Percentiles rank a stretch among this genome's conserved stretches.
Evolutionary conservation across 2,797 vertebrate genomes (phyloP).

Genomic region (Macropodus opercularis): DNA sequence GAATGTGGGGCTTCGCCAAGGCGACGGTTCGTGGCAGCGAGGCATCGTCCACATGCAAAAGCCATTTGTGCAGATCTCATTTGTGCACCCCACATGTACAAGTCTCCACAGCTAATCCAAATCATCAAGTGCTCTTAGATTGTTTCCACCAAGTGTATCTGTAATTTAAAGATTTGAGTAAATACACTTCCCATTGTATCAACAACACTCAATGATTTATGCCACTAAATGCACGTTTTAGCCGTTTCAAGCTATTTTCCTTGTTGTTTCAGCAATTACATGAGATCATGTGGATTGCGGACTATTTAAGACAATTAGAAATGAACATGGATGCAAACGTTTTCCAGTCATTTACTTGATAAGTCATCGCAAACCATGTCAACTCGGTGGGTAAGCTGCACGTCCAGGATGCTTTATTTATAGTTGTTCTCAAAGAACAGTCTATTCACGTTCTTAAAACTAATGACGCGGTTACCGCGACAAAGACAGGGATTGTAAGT

Average conservation of each 20-base stretch:
- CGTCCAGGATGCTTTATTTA: conserved; percentile 40
- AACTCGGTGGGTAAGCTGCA: conserved; percentile 29
- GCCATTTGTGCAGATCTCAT: conserved; percentile 65
- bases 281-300: conserved; percentile 45
- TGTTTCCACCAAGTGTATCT: conserved; percentile 38
- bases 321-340: conserved; percentile 47
- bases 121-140: conserved; percentile 45
- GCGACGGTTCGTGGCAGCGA: conserved; percentile 38
- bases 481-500: conserved; percentile 58
- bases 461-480: conserved; percentile 55
- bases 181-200: conserved; percentile 68
- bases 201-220: conserved; percentile 55
- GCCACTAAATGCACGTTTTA: conserved; percentile 59
- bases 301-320: conserved; percentile 61
- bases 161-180: conserved; percentile 63
- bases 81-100: conserved; percentile 60
- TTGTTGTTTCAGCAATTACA: conserved; percentile 63
- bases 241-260: conserved; percentile 50
- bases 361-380: conserved; percentile 30
- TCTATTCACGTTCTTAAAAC: conserved; percentile 49
- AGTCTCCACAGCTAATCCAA: conserved; percentile 59
- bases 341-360: conserved; percentile 18
- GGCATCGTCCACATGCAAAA: conserved; percentile 69
- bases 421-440: conserved; percentile 44
- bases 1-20: conserved; percentile 62